Base-by-base conservation (phyloP, 2,113 vertebrate species). In the Chunga burmeisteri region DNA sequence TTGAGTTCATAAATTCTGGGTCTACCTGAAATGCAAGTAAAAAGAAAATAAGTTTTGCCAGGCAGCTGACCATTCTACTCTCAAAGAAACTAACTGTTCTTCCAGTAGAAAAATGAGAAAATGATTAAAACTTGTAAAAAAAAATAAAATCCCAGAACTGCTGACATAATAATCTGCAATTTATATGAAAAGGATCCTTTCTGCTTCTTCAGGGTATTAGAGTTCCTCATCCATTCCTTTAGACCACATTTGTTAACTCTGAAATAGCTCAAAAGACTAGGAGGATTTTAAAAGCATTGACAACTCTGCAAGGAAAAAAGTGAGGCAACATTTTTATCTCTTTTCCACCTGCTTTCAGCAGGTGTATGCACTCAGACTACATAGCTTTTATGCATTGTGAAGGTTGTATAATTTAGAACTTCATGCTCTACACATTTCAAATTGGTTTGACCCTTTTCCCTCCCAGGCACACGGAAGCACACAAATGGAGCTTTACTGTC, bases 151-250 rank as follows among this genome's bases (percentile, higher is more conserved):
- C 17, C 49, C 53, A 62, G 95, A 98, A 85, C 22, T 96, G 75
- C 97, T 96, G 92, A 95, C 75, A 95, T 93, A 96, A 97, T 96
- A 96, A 96, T 75, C 70, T 90, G 75, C 5, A 0, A 92, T 94
- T 97, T 93, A 94, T 93, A 90, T 94, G 46, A 85, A 97, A 97
- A 97, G 63, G 62, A 89, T 81, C 42, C 12, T 40, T 77, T 86
- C 84, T 71, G 25, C 86, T 91, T 93, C 93, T 95, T 82, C 36
- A 85, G 46, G 75, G 72, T 67, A 83, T 92, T 96, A 86, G 23
- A 72, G 42, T 40, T 72, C 65, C 66, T 81, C 81, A 56, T 82
- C 61, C 44, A 80, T 84, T 94, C 97, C 70, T 67, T 49, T 86
- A 25, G 86, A 94, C 88, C 87, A 56, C n/a, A 52, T 84, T 85